Conservation (phyloP, 1,140 invertebrate species). For the Anadara kagoshimensis region DNA sequence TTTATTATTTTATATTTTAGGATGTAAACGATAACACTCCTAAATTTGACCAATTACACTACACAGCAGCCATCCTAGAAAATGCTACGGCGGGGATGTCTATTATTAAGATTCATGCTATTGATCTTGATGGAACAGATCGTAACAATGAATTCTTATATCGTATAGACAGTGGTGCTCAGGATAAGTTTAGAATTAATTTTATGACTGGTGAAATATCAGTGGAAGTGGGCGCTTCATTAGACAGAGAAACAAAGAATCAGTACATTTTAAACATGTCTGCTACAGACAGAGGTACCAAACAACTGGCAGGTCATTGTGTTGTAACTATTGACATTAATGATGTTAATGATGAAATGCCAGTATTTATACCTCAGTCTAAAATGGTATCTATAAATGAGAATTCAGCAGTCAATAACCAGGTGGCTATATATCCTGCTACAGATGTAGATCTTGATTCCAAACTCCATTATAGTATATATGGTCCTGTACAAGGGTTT, state of each 20-base stretch:
- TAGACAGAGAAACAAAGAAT: conserved; percentile 53
- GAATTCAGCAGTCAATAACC: conserved; percentile 22
- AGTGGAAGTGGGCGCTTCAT: conserved; percentile 54
- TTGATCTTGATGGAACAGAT: conserved; percentile 52
- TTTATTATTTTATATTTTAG: conserved; percentile 29
- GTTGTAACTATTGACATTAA: conserved; percentile 42
- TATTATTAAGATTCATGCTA: conserved; percentile 45
- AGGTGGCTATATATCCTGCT: conserved; percentile 41
- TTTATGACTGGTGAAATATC: conserved; percentile 51
- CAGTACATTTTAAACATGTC: conserved; percentile 52
- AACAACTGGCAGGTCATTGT: conserved; percentile 43
- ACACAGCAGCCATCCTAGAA: conserved; percentile 49
- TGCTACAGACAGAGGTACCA: conserved; percentile 57
- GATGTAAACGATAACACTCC: conserved; percentile 62
- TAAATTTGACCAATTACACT: conserved; percentile 42
- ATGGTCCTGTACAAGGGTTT: conserved; percentile 34
- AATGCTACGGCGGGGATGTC: conserved; percentile 51
- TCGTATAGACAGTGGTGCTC: conserved; percentile 57
- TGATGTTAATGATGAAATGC: conserved; percentile 59
- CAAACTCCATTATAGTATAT: conserved; percentile 43
- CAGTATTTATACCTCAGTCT: conserved; percentile 21
- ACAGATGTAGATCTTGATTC: conserved; percentile 49
- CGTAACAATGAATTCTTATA: conserved; percentile 63
- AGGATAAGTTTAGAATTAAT: conserved; percentile 63
- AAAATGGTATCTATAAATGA: conserved; percentile 35